Percentiles rank a stretch among this genome's conserved stretches.
These are phyloP conservation scores for Zelostemma sp. DNA, from an alignment of 1,140 invertebrate species.

Conservation along the genomic window DNA sequence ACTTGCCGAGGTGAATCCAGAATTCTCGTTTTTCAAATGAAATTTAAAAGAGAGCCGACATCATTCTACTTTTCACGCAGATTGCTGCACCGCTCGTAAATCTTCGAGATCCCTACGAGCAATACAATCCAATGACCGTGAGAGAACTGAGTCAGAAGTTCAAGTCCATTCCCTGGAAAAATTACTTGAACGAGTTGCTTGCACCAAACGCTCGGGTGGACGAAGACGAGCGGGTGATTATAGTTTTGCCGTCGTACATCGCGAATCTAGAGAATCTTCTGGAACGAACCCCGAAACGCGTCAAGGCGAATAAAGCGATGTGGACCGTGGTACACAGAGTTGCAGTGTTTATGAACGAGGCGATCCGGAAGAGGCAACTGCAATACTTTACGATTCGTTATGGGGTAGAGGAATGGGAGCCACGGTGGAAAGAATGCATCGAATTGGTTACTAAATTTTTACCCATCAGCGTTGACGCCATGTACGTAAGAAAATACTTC, in stretches of 20 bases:
- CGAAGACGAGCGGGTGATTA: conserved; percentile 82
- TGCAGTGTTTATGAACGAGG: conserved; percentile 80
- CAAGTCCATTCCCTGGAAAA: conserved; percentile 72
- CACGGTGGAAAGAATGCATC: conserved; percentile 85
- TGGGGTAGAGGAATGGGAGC: too few relatives aligned
- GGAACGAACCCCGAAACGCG: conserved; percentile 52
- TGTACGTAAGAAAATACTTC: conserved; percentile 73
- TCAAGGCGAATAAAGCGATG: conserved; percentile 73
- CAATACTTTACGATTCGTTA: too few relatives aligned
- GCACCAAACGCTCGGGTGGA: conserved; percentile 72
- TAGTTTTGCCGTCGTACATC: conserved; percentile 84
- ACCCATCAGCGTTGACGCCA: conserved; percentile 74
- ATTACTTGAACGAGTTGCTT: conserved; percentile 84
- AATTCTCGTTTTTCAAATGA: too few relatives aligned
- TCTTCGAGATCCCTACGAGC: neutral
- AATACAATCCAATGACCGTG: neutral
- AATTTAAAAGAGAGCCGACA: too few relatives aligned
- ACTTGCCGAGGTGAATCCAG: conserved; percentile 74
- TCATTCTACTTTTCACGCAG: neutral
- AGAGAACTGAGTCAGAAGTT: neutral
- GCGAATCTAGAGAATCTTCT: conserved; percentile 75
- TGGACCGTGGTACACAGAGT: conserved; percentile 80
- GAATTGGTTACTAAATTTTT: conserved; percentile 79
- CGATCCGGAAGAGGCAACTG: conserved; percentile 61
- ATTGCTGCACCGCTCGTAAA: neutral